phyloP scores from a whole-genome alignment of 2,888 invertebrate genomes.

The Arge pagana region DNA sequence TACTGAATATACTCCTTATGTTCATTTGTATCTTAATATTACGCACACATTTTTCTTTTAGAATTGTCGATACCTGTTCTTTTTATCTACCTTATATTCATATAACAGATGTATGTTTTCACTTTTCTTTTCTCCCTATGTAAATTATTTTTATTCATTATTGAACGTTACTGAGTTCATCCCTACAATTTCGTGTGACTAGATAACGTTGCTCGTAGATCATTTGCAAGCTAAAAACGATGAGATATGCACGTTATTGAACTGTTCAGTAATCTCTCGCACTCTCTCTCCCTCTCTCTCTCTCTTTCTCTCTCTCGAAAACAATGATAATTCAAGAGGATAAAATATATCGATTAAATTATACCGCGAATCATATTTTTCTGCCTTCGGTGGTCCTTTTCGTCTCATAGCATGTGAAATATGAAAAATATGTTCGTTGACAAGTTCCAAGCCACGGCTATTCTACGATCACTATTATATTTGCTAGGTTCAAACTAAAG shows the following conservation, averaged over 20 bases:
- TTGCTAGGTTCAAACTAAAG: slow-evolving; percentile 34
- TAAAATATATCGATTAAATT: too few relatives aligned
- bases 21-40: slow-evolving; percentile 18
- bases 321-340: too few relatives aligned
- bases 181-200: slow-evolving; percentile 36
- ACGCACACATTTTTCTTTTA: slow-evolving; percentile 23
- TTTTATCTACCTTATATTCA: slow-evolving; percentile 15
- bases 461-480: slow-evolving; percentile 21
- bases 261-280: slow-evolving; percentile 9
- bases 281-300: too few relatives aligned
- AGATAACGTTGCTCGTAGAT: slow-evolving; percentile 45
- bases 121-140: slow-evolving; percentile 11
- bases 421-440: too few relatives aligned
- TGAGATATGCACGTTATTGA: slow-evolving; percentile 39
- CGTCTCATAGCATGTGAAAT: too few relatives aligned
- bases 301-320: too few relatives aligned
- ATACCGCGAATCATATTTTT: background rate
- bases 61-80: slow-evolving; percentile 27
- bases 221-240: slow-evolving; percentile 44
- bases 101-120: slow-evolving; percentile 18
- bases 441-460: slow-evolving; percentile 15
- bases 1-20: slow-evolving; percentile 11
- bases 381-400: too few relatives aligned
- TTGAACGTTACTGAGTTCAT: slow-evolving; percentile 12
- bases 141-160: slow-evolving; percentile 19